Evolutionary conservation across 2,888 invertebrate species (phyloP).

Genomic region (Spodoptera exigua): DNA sequence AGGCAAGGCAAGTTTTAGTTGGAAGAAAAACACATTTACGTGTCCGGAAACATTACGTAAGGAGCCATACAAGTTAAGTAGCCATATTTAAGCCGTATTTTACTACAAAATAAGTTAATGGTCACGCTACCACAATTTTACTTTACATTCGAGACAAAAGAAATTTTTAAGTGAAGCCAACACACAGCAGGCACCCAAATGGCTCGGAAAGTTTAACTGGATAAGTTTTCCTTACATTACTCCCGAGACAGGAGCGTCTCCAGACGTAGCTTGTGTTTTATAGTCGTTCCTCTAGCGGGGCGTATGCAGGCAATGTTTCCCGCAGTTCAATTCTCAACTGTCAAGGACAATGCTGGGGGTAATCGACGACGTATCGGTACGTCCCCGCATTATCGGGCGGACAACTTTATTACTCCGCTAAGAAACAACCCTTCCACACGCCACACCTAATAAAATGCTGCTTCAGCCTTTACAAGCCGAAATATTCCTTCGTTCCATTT

Average conservation of each 20-base stretch:
- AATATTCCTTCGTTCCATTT: slow-evolving; percentile 30
- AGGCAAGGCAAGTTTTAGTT: slow-evolving; percentile 47
- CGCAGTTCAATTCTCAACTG: slow-evolving; percentile 59
- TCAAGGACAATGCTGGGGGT: slow-evolving; percentile 55
- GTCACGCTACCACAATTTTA: slow-evolving; percentile 30
- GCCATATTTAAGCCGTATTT: slow-evolving; percentile 43
- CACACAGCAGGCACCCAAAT: slow-evolving; percentile 58
- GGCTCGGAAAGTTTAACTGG: slow-evolving; percentile 74
- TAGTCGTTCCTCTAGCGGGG: slow-evolving; percentile 56
- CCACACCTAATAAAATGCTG: slow-evolving; percentile 24
- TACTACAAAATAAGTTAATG: slow-evolving; percentile 36
- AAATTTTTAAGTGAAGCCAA: slow-evolving; percentile 57
- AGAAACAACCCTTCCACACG: slow-evolving; percentile 22
- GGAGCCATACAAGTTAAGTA: slow-evolving; percentile 41
- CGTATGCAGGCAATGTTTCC: slow-evolving; percentile 62
- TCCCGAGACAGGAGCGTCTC: slow-evolving; percentile 63
- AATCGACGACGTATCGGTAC: slow-evolving; percentile 45
- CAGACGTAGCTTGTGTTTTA: slow-evolving; percentile 67
- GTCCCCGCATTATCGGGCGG: slow-evolving; percentile 22
- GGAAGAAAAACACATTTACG: slow-evolving; percentile 54
- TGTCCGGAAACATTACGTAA: slow-evolving; percentile 49
- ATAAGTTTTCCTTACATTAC: slow-evolving; percentile 75
- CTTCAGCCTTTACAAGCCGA: slow-evolving; percentile 11
- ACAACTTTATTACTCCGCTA: slow-evolving; percentile 24
- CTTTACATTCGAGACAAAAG: slow-evolving; percentile 39